Evolutionary conservation across 2,888 invertebrate genomes (phyloP), one percentile per base, ranked within the genome.

Genomic region (Parnassius smintheus): DNA sequence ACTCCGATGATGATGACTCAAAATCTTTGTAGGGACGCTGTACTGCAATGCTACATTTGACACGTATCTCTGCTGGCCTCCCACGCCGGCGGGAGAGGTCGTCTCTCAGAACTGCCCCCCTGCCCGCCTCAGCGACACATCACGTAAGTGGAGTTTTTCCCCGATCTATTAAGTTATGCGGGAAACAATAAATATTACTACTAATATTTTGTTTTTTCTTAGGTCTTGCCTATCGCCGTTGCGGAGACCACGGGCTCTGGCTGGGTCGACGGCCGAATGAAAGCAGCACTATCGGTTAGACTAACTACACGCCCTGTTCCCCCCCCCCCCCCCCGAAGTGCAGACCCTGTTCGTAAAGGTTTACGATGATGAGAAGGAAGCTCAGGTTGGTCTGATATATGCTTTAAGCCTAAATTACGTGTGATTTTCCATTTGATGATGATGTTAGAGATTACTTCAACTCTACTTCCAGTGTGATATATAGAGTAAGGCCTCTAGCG

Each of bases 41-140:
- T 94, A 93, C 82, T 96, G 96, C 83, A 93, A 94, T 65, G 93
- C 95, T 70, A 94, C 95, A 0, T 97, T 95, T 93, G 98, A 98
- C 80, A 93, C 93, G 18, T 94, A 95, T 72, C 90, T 97, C 2
- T 98, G 98, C 81, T 98, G 98, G 98, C 96, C 96, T 0, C 94
- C 96, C 0, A 96, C 96, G 0, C 92, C 92, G 59, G 95, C 95
- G 0, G 95, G 95, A n/a, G 88, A 93, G 0, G 92, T 93, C 2
- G 93, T 94, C 9, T 92, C 91, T 51, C 94, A 96, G 79, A 92
- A 93, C 68, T 98, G 98, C 80, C 98, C 98, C 0, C 87, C 93
- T 10, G 93, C 93, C 42, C 93, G 94, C 66, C 95, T 96, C 46
- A 93, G 96, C 70, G 96, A 97, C 79, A 91, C 94, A 4, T 92